Evolutionary conservation across 2,888 invertebrate species (phyloP).

Genomic region (Microchrysa polita): DNA sequence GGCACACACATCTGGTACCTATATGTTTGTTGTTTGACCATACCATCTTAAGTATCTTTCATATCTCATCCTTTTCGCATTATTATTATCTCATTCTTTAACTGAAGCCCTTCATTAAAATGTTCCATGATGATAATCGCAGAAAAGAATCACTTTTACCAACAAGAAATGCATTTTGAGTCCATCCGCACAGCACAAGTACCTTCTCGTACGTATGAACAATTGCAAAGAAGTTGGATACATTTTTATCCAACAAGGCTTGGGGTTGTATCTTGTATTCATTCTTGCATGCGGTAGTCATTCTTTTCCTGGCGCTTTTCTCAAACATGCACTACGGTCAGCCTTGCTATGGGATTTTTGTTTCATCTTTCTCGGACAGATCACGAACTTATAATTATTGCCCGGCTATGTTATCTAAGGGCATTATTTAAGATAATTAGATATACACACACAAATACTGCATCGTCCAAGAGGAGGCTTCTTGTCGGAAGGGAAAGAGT

Average conservation of each 20-base stretch:
- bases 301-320: too few relatives aligned
- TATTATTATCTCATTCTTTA: background rate
- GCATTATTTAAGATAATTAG: slow-evolving; percentile 23
- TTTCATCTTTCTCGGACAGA: slow-evolving; percentile 1
- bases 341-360: background rate
- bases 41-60: background rate
- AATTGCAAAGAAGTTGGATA: too few relatives aligned
- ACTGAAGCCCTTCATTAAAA: background rate
- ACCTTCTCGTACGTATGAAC: too few relatives aligned
- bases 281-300: too few relatives aligned
- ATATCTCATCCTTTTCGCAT: background rate
- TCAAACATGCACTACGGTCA: too few relatives aligned
- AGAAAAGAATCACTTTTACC: slow-evolving; percentile 20
- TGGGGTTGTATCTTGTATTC: too few relatives aligned
- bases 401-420: too few relatives aligned
- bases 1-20: background rate
- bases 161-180: slow-evolving; percentile 11
- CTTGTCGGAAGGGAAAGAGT: too few relatives aligned
- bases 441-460: slow-evolving; percentile 18
- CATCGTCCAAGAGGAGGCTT: background rate
- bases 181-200: too few relatives aligned
- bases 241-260: too few relatives aligned
- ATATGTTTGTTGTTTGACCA: too few relatives aligned
- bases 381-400: slow-evolving; percentile 25
- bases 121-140: background rate